Percentiles rank a stretch among this genome's conserved stretches.
Conservation (phyloP, 2,113 vertebrate genomes). For the Phalacrocorax pelagicus region DNA sequence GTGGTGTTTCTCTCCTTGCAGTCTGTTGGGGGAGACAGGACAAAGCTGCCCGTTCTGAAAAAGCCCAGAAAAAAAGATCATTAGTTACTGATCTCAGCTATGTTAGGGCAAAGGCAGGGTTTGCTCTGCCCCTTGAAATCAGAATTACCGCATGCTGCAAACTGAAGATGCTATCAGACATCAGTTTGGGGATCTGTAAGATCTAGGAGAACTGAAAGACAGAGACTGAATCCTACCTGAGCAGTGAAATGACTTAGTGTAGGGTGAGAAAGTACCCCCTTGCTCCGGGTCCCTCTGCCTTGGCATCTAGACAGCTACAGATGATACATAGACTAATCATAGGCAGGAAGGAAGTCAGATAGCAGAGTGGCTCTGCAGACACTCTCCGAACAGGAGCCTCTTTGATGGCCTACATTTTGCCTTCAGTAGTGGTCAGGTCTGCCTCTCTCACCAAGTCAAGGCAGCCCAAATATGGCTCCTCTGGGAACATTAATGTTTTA, state of each 20-base stretch:
- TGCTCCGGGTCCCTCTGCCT: not conserved
- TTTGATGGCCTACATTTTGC: not conserved
- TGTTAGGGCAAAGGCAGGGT: not conserved
- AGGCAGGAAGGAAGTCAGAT: not conserved
- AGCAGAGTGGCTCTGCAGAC: not conserved
- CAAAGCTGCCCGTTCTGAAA: not conserved
- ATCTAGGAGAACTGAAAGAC: not conserved
- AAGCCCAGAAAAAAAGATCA: not conserved
- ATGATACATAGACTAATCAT: not conserved
- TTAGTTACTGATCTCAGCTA: not conserved
- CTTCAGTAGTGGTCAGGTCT: not conserved
- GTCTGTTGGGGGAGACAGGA: not conserved
- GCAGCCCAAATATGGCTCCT: not conserved
- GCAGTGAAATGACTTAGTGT: not conserved
- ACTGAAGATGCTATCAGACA: not conserved
- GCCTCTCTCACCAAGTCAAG: constrained; percentile 4
- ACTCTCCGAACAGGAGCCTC: not conserved
- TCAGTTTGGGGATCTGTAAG: not conserved
- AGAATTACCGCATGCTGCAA: not conserved
- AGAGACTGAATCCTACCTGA: not conserved
- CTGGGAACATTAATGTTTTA: constrained; percentile 51
- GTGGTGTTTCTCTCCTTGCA: not conserved
- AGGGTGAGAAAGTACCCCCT: not conserved
- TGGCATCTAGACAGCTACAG: not conserved
- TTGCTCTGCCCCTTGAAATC: not conserved